Percentiles rank a stretch among this genome's conserved stretches.
Evolutionary conservation across 2,888 invertebrate genomes (phyloP).

Genomic region (Hofmannophila pseudospretella): DNA sequence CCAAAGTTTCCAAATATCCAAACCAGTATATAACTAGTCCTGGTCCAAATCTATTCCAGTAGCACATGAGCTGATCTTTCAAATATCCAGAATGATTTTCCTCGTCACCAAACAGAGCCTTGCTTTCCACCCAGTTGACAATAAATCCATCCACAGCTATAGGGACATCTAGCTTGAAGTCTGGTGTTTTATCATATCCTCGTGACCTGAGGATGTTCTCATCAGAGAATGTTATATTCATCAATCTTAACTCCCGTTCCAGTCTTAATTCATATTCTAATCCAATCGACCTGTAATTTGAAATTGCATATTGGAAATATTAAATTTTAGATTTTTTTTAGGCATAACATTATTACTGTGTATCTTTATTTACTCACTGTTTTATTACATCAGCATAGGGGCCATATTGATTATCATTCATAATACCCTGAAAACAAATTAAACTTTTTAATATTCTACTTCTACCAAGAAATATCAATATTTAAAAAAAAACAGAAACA

Average conservation of each 20-base stretch:
- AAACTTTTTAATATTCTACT: too few relatives aligned
- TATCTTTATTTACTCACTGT: conserved; percentile 73
- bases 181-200: conserved; percentile 97
- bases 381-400: conserved; percentile 87
- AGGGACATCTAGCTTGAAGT: conserved; percentile 93
- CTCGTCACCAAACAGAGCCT: conserved; percentile 94
- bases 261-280: conserved; percentile 90
- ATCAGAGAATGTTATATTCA: conserved; percentile 77
- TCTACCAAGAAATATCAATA: too few relatives aligned
- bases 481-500: too few relatives aligned
- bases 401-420: conserved; percentile 91
- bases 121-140: conserved; percentile 97
- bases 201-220: conserved; percentile 87
- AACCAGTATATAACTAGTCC: conserved; percentile 98
- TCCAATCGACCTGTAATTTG: conserved; percentile 82
- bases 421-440: conserved; percentile 80
- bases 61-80: conserved; percentile 90
- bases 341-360: conserved; percentile 2
- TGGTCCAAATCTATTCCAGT: conserved; percentile 96
- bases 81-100: conserved; percentile 88
- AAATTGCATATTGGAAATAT: not conserved
- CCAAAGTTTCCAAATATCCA: conserved; percentile 86
- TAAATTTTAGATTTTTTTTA: not conserved
- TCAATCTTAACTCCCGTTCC: conserved; percentile 75
- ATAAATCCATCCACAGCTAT: conserved; percentile 90